A percentile compares a stretch with the other conserved stretches of the same genome.
Evolutionary conservation across 2,113 vertebrate species (phyloP).

Genomic region (Ammodytes dubius): DNA sequence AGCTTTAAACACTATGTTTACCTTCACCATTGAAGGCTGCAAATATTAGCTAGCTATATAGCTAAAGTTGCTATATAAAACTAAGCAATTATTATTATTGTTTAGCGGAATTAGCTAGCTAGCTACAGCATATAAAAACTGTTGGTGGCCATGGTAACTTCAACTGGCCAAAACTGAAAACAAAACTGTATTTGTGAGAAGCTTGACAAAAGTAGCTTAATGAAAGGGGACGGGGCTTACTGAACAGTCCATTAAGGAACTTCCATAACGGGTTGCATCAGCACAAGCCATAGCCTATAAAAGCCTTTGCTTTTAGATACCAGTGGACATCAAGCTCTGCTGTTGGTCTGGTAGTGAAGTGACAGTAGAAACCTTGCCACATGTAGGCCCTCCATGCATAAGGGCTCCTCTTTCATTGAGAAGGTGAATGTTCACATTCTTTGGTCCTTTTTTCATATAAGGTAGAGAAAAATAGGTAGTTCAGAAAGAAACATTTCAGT

Average conservation of each 20-base stretch:
- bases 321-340: constrained; percentile 5
- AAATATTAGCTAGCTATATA: not conserved
- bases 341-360: not conserved
- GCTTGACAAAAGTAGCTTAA: not conserved
- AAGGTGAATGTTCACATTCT: constrained; percentile 52
- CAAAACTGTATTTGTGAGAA: not conserved
- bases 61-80: not conserved
- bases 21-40: not conserved
- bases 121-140: not conserved
- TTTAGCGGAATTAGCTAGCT: not conserved
- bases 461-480: constrained; percentile 50
- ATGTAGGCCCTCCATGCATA: not conserved
- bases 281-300: not conserved
- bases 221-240: not conserved
- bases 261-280: not conserved
- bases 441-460: constrained; percentile 67
- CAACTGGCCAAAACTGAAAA: not conserved
- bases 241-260: not conserved
- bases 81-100: too few species aligned
- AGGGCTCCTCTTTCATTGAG: not conserved
- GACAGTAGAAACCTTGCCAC: not conserved
- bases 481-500: not conserved
- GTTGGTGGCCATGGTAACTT: not conserved
- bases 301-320: constrained; percentile 16
- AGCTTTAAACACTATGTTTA: not conserved